phyloP scores from a whole-genome alignment of 2,888 invertebrate species.

The Drosophila subsilvestris region DNA sequence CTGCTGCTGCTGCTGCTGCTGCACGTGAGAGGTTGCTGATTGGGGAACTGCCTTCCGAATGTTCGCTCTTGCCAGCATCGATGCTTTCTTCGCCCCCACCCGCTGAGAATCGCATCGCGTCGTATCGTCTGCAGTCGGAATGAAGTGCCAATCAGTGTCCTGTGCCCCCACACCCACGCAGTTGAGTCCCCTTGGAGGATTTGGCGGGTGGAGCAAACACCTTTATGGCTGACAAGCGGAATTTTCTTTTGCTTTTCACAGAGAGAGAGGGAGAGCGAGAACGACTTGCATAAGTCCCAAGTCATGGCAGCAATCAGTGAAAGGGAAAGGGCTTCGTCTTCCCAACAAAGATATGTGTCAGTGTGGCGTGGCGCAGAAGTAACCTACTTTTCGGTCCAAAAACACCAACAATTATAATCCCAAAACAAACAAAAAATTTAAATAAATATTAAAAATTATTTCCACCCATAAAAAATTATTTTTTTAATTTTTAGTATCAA shows the following conservation, averaged over 20 bases:
- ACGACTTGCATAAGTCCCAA: constrained; percentile 10
- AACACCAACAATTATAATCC: too few relatives aligned
- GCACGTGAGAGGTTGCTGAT: constrained; percentile 47
- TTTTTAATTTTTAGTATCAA: too few relatives aligned
- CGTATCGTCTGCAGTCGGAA: constrained; percentile 34
- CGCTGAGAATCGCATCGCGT: constrained; percentile 11
- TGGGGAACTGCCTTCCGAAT: constrained; percentile 45
- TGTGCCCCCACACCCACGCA: not conserved
- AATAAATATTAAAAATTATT: too few relatives aligned
- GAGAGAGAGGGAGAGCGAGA: not conserved
- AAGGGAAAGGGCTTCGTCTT: too few relatives aligned
- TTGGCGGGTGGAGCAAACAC: not conserved
- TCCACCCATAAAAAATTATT: too few relatives aligned
- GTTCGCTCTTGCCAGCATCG: constrained; percentile 8
- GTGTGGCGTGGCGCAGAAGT: too few relatives aligned
- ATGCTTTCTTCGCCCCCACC: not conserved
- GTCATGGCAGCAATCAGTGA: constrained; percentile 7
- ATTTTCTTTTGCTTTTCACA: constrained; percentile 3
- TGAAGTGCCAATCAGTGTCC: constrained; percentile 50
- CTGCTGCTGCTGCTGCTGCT: constrained; percentile 22
- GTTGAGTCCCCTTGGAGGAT: not conserved
- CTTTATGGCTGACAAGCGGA: constrained; percentile 17
- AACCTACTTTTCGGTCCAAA: too few relatives aligned
- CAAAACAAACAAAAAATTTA: too few relatives aligned
- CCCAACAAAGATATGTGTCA: too few relatives aligned